phyloP scores from a whole-genome alignment of 1,140 invertebrate species.

The Drosophila setifemur region DNA sequence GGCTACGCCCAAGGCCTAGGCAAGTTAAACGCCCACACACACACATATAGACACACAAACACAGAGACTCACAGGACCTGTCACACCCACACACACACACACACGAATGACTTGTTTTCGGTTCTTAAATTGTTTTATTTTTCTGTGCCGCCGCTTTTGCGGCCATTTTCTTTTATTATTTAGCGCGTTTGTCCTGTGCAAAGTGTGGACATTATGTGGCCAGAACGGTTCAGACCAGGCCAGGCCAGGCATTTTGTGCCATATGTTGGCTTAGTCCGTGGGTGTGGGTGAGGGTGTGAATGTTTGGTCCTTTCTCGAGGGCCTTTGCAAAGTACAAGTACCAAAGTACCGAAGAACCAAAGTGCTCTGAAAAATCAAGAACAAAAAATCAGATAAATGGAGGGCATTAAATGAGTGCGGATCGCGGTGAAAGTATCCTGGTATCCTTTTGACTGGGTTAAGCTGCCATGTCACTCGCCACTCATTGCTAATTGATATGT shows the following conservation, averaged over 20 bases:
- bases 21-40: conserved; percentile 47
- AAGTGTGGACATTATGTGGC: conserved; percentile 42
- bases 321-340: conserved; percentile 7
- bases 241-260: conserved; percentile 40
- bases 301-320: not conserved
- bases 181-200: conserved; percentile 37
- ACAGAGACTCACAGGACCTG: not conserved
- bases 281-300: conserved; percentile 3
- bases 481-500: conserved; percentile 43
- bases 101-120: conserved; percentile 69
- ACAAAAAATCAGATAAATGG: not conserved
- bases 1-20: conserved; percentile 58
- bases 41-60: not conserved
- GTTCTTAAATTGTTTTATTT: conserved; percentile 58
- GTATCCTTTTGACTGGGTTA: conserved; percentile 30
- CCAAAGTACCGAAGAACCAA: not conserved
- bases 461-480: conserved; percentile 24
- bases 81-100: conserved; percentile 10
- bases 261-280: conserved; percentile 47
- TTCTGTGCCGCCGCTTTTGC: conserved; percentile 14
- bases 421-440: conserved; percentile 19
- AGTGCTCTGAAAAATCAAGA: not conserved
- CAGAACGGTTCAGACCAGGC: no score
- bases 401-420: not conserved
- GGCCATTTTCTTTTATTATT: conserved; percentile 43